phyloP scores from a whole-genome alignment of 2,113 vertebrate species.

The Hystrix brachyura region DNA sequence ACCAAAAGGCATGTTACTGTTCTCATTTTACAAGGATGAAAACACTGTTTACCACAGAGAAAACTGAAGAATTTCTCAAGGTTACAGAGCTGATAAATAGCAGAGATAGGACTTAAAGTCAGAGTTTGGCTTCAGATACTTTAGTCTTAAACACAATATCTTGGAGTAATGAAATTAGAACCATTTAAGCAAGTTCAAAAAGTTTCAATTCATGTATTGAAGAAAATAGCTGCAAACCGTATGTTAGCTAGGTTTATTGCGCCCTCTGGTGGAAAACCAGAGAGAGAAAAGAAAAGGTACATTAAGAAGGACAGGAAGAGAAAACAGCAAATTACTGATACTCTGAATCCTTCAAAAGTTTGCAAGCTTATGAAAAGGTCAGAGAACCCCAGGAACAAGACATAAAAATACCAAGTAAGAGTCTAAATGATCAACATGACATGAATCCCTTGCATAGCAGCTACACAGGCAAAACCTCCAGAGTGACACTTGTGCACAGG shows the following conservation, averaged over 20 bases:
- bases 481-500: neutral
- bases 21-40: neutral
- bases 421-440: accelerated
- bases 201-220: neutral
- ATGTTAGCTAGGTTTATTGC: neutral
- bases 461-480: neutral
- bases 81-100: neutral
- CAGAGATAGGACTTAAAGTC: neutral
- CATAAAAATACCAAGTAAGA: neutral
- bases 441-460: accelerated
- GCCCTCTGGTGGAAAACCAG: conserved; percentile 79
- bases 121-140: neutral
- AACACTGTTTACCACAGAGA: neutral
- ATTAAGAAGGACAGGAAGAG: accelerated
- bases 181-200: neutral
- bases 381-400: conserved; percentile 4
- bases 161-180: neutral
- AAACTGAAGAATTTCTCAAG: neutral
- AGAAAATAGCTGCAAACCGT: neutral
- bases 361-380: neutral
- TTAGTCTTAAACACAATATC: neutral
- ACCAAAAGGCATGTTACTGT: neutral
- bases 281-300: accelerated
- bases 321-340: neutral
- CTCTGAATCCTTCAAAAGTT: neutral